Evolutionary conservation across 2,113 vertebrate genomes (phyloP), one percentile per base, ranked within the genome.

Genomic region (Syngnathoides biaculeatus): DNA sequence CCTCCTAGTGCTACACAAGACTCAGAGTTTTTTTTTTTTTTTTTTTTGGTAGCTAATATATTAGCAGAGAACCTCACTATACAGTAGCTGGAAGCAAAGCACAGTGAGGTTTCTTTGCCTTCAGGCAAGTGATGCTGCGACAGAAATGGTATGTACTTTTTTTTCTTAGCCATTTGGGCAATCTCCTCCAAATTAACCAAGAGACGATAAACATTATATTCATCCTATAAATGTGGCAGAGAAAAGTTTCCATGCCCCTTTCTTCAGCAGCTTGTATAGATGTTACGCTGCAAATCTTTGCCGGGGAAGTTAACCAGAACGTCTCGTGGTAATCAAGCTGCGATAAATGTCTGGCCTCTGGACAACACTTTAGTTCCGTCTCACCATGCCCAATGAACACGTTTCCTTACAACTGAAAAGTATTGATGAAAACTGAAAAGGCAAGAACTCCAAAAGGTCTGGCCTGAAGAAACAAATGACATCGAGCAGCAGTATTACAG

Each of bases 211-310:
- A 84, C 82, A 78, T 87, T 89, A 82, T 87, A 88, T 89, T 89
- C 87, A 87, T 86, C 83, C 81, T 85, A 84, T 90, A 89, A 90
- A 89, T 89, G 87, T 91, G 87, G 78, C 75, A 68, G 79, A 87
- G 78, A 87, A 78, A 88, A 78, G 80, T 78, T 84, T 89, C 85
- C 75, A 82, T 87, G 79, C 76, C 82, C 61, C 74, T 75, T 71
- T 78, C 79, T 80, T 68, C 71, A 63, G 78, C 83, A 71, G 83
- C 84, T 86, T 83, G 81, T 80, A 84, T 86, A 82, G 82, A 73
- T 74, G 67, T 77, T 79, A 64, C 71, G 65, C 67, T 73, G 80
- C 81, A 86, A 84, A 90, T 87, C 83, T 78, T 81, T 88, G 87
- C 80, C 81, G 79, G 80, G 78, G 89, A 87, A 86, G n/a, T n/a